phyloP scores from a whole-genome alignment of 2,113 vertebrate genomes.

The Falco punctatus region DNA sequence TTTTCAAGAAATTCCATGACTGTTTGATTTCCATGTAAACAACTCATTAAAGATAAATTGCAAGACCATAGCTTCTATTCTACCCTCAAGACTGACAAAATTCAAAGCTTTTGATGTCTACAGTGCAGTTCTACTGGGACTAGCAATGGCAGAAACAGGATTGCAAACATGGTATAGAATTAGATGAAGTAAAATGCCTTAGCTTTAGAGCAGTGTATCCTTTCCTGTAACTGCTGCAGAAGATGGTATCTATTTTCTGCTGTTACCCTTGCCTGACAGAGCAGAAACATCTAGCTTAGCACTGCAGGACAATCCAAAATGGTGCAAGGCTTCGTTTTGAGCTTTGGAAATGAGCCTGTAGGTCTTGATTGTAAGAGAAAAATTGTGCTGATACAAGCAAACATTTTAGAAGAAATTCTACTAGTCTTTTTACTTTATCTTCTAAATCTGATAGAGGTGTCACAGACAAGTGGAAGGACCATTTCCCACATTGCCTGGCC shows the following conservation, averaged over 20 bases:
- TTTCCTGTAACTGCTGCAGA: neutral
- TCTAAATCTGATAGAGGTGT: neutral
- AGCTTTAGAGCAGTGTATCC: neutral
- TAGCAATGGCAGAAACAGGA: neutral
- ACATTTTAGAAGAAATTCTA: neutral
- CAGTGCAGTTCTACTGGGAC: neutral
- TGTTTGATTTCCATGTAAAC: conserved; percentile 29
- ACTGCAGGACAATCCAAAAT: neutral
- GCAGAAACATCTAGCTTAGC: neutral
- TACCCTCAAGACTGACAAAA: neutral
- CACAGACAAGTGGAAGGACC: neutral
- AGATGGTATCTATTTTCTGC: neutral
- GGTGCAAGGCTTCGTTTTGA: neutral
- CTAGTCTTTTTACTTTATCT: neutral
- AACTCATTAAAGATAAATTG: neutral
- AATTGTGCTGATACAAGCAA: neutral
- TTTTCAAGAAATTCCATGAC: conserved; percentile 36
- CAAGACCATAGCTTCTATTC: neutral
- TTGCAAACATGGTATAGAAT: neutral
- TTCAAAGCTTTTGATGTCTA: neutral
- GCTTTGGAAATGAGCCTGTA: neutral
- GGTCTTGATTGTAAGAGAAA: neutral
- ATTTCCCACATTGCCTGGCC: neutral
- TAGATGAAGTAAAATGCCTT: neutral
- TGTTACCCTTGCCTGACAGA: neutral